Evolutionary conservation across 2,797 vertebrate species (phyloP).

Genomic region (Tolypeutes matacus): DNA sequence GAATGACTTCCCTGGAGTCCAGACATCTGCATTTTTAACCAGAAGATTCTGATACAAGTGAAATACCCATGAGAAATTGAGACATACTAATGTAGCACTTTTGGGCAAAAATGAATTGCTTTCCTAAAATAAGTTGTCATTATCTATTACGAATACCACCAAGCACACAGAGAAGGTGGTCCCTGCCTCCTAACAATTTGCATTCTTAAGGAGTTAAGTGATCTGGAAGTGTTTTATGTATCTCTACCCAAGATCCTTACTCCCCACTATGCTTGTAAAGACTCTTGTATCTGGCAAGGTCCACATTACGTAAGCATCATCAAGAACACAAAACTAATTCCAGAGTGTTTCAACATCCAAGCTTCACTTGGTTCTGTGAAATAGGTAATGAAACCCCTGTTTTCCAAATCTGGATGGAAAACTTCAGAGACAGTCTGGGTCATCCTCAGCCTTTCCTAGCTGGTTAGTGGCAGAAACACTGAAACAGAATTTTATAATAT

Average conservation of each 20-base stretch:
- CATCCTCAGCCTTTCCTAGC: not conserved
- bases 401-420: not conserved
- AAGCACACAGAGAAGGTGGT: not conserved
- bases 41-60: not conserved
- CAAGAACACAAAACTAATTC: not conserved
- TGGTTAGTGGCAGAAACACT: not conserved
- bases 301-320: not conserved
- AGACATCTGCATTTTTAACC: conserved; percentile 17
- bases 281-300: not conserved
- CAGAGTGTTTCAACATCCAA: not conserved
- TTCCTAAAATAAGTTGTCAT: not conserved
- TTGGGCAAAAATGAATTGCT: not conserved
- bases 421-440: not conserved
- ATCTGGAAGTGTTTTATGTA: not conserved
- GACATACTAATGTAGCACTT: not conserved
- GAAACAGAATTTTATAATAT: not conserved
- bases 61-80: not conserved
- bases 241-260: not conserved
- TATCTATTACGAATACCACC: not conserved
- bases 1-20: not conserved
- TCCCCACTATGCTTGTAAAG: not conserved
- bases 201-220: not conserved
- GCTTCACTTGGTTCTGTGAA: not conserved
- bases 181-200: not conserved
- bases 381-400: not conserved